Conservation (phyloP, 2,113 vertebrate genomes). For the Prolemur simus region DNA sequence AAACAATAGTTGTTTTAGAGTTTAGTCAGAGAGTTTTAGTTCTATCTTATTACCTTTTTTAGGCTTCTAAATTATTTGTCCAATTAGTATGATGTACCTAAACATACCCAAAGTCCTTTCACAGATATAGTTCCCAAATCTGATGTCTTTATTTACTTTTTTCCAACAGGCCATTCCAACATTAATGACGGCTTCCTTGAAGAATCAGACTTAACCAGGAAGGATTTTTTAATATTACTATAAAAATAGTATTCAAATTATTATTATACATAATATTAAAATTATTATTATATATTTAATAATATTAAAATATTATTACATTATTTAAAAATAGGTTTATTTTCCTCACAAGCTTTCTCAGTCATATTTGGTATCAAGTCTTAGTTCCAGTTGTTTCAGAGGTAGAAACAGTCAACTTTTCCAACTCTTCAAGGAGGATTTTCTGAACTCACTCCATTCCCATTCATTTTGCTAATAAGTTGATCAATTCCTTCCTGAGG, state of each 20-base stretch:
- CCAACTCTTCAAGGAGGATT: not conserved
- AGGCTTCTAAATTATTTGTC: not conserved
- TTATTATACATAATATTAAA: not conserved
- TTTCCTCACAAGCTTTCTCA: not conserved
- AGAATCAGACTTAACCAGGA: not conserved
- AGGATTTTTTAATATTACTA: not conserved
- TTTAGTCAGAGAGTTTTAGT: not conserved
- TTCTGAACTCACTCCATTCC: not conserved
- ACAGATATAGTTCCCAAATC: not conserved
- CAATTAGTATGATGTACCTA: not conserved
- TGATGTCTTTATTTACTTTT: not conserved
- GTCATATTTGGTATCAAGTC: not conserved
- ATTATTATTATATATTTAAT: not conserved
- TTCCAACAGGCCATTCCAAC: not conserved
- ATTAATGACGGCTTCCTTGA: not conserved
- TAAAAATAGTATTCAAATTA: not conserved
- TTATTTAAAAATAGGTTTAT: not conserved
- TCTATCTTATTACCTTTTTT: not conserved
- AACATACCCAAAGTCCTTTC: not conserved
- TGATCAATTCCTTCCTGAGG: not conserved
- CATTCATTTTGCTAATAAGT: not conserved
- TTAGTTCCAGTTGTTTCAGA: not conserved
- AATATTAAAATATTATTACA: not conserved
- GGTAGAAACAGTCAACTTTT: not conserved
- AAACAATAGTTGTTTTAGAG: not conserved